Base-by-base conservation (phyloP, 2,797 vertebrate species). In the Tauraco hartlaubi region DNA sequence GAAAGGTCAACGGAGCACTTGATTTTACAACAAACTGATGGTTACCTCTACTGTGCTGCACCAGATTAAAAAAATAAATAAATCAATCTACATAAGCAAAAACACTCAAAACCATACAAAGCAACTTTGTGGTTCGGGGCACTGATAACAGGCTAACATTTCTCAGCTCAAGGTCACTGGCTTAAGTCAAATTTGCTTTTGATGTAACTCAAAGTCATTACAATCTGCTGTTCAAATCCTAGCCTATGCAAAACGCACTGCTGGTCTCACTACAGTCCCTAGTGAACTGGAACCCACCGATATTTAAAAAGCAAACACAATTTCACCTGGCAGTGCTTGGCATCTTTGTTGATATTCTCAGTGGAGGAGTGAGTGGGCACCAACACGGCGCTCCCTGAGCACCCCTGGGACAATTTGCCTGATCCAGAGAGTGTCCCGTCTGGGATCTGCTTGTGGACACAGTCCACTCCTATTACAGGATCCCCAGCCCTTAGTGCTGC, bases 61-160 rank as follows among this genome's bases (percentile, higher is more conserved):
- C 95, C 83, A 94, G 95, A 96, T 96, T 94, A 93, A 95, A 94
- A 95, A 92, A 96, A 75, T 51, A 96, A 96, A 97, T 31, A 94
- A 95, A 59, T 69, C 88, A 96, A 96, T 95, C 92, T 93, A 85
- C 83, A 94, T 95, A 93, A 92, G 81, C 83, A 94, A 85, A 90
- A 95, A 6, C 59, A 64, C 33, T 76, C 52, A 82, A 74, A 94
- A 74, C 52, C 43, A 51, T 55, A 93, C 55, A 67, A 88, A 90
- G 74, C 0, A 0, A 85, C 92, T 89, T 83, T 15, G 2, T 2
- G 10, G 73, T 75, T 85, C 33, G 5, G 76, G 74, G 59, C 8
- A 4, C 63, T 80, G 96, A 97, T 96, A 96, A 95, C 0, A 0
- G 52, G 48, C 61, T 82, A 68, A 90, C 7, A 46, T 51, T 82